Evolutionary conservation across 2,113 vertebrate species (phyloP), one percentile per base, ranked within the genome.

Genomic region (Pedetes capensis): DNA sequence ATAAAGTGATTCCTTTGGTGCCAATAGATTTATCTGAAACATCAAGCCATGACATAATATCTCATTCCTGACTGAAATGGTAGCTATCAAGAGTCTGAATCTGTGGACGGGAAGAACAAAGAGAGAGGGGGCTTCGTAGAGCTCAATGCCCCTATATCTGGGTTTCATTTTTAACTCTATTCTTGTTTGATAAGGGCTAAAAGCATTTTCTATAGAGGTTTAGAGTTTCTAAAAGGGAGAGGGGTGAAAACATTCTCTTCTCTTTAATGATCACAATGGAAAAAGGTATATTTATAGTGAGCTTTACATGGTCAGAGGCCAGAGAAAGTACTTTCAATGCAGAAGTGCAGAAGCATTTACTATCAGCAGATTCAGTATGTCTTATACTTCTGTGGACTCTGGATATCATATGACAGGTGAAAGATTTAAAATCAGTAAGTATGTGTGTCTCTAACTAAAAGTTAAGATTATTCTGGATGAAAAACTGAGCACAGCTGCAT

Each of bases 371-470:
- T 69, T 87, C 20, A 23, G 76, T 74, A 76, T n/a, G 18, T 66
- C 22, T 80, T 49, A 71, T 81, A n/a, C n/a, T 87, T 80, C 44
- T 85, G 2, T 81, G 76, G 37, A 37, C 20, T 1, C 53, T 72
- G 61, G 39, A 32, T 64, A 23, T 84, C 12, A 75, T 25, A 63
- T 82, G 49, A 57, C 1, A 16, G 34, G 47, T 75, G n/a, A 83
- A 82, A 68, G 27, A 80, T 82, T 89, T 89, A 32, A 86, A 92
- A 17, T 63, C 29, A 64, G 32, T 51, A 81, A 78, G 18, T 72
- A 13, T 8, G 0, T 55, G 47, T 39, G 39, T 49, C 14, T 49
- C 25, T 49, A 91, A 91, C 11, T 57, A 57, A 81, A 79, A 39
- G 23, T 51, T 94, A 68, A 86, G 29, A 69, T 63, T 69, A 78